These are phyloP conservation scores for Notarius quadriscutis DNA, from an alignment of 2,113 vertebrate species.

Conservation along the genomic window DNA sequence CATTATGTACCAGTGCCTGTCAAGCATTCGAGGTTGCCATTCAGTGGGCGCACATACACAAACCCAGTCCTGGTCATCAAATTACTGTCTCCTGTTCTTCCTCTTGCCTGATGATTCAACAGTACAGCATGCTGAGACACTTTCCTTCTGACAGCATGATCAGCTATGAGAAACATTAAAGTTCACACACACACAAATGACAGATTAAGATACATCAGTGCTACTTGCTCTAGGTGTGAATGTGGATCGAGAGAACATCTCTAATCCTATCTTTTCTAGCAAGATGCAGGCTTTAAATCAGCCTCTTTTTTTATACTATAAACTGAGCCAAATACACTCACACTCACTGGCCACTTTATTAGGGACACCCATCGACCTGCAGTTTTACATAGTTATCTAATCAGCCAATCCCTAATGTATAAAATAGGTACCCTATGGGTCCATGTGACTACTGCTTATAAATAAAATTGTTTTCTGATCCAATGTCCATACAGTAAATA, in stretches of 20 bases:
- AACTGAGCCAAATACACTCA: background rate
- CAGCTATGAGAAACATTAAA: slow-evolving; percentile 51
- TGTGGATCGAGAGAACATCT: slow-evolving; percentile 27
- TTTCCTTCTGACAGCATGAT: slow-evolving; percentile 39
- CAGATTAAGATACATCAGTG: slow-evolving; percentile 48
- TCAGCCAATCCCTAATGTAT: too few relatives aligned
- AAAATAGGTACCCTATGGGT: too few relatives aligned
- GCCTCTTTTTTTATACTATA: background rate
- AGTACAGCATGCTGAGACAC: slow-evolving; percentile 10
- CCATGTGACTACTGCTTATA: too few relatives aligned
- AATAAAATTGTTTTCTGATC: too few relatives aligned
- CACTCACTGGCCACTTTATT: too few relatives aligned
- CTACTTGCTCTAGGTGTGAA: slow-evolving; percentile 22
- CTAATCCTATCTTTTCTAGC: slow-evolving; percentile 12
- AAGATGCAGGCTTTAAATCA: slow-evolving; percentile 11
- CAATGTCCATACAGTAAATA: too few relatives aligned
- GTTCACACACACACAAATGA: slow-evolving; percentile 37
- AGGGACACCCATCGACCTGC: too few relatives aligned
- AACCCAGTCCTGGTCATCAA: slow-evolving; percentile 32
- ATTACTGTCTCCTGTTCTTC: slow-evolving; percentile 35
- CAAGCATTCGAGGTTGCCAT: slow-evolving; percentile 8
- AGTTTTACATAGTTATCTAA: too few relatives aligned
- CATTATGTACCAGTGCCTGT: slow-evolving; percentile 28
- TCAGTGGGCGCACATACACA: background rate
- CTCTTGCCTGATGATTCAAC: slow-evolving; percentile 37